Evolutionary conservation across 1,140 invertebrate genomes (phyloP), one percentile per base, ranked within the genome.

Genomic region (Littorina saxatilis): DNA sequence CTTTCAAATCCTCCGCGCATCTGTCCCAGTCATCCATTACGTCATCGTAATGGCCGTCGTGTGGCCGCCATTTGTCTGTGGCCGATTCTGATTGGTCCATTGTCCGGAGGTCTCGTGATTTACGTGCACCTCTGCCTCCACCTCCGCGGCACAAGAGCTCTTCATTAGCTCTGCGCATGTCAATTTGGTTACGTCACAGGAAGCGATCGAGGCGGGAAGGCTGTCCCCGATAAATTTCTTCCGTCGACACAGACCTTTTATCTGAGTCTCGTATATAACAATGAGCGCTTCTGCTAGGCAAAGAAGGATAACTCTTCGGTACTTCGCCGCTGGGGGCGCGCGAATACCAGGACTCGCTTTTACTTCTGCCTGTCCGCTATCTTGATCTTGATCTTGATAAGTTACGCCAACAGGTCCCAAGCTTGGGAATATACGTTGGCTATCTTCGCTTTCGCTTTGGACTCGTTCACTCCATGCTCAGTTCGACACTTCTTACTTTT

Each of bases 161-260:
- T 76, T 76, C 74, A 76, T 76, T 76, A 76, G 74, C 74, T 39
- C 29, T 55, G 74, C 74, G 47, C 74, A 76, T 76, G 74, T 76
- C 74, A 76, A 76, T 76, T 76, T 76, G 74, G 74, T 76, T 76
- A 55, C 74, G 74, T 76, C 74, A 76, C 74, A 76, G 74, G 74
- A 76, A 76, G 74, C 74, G 47, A 39, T 17, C n/a, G 43, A 76
- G 74, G 74, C 27, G 74, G 74, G 74, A 11, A 58, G 55, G 29
- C 74, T 37, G 74, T 76, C 74, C 15, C 43, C 74, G 74, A 76
- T 76, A 76, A 76, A 76, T 76, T 55, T 39, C 20, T 29, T 27
- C 47, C 74, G 74, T 17, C 74, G 50, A 76, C 74, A 23, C 29
- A 50, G 37, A 37, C 74, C 74, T 76, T 76, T 76, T 76, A 76